Conservation (phyloP, 2,113 vertebrate genomes). For the Pogonocichla stellata region DNA sequence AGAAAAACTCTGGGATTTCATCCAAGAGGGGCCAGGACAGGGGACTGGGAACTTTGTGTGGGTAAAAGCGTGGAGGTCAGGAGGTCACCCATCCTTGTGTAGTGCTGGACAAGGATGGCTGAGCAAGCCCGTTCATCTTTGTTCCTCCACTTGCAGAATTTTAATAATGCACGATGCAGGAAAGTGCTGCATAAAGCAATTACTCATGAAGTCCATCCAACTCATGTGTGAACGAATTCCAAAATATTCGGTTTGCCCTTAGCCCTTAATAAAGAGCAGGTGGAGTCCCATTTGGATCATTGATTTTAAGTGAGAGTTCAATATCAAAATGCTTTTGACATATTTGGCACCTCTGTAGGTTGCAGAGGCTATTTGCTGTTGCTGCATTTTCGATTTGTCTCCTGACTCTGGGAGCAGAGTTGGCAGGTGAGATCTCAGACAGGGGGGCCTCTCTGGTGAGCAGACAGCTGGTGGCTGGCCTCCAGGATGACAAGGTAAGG, state of each 20-base stretch:
- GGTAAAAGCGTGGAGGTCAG: background rate
- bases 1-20: background rate
- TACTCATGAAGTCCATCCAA: background rate
- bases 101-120: background rate
- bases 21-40: background rate
- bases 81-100: background rate
- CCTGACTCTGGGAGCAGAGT: background rate
- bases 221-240: background rate
- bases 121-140: background rate
- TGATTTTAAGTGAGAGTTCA: slow-evolving; percentile 1
- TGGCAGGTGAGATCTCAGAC: background rate
- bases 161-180: background rate
- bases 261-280: background rate
- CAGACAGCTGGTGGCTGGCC: background rate
- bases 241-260: background rate
- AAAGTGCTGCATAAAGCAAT: background rate
- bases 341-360: background rate
- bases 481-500: background rate
- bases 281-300: slow-evolving; percentile 7
- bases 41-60: fast-evolving
- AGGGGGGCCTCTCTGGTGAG: background rate
- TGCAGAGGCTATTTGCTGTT: background rate
- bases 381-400: background rate
- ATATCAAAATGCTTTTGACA: slow-evolving; percentile 22
- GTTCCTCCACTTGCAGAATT: background rate